These are phyloP conservation scores for Fulmarus glacialis DNA, from an alignment of 2,113 vertebrate species.

Conservation along the genomic window DNA sequence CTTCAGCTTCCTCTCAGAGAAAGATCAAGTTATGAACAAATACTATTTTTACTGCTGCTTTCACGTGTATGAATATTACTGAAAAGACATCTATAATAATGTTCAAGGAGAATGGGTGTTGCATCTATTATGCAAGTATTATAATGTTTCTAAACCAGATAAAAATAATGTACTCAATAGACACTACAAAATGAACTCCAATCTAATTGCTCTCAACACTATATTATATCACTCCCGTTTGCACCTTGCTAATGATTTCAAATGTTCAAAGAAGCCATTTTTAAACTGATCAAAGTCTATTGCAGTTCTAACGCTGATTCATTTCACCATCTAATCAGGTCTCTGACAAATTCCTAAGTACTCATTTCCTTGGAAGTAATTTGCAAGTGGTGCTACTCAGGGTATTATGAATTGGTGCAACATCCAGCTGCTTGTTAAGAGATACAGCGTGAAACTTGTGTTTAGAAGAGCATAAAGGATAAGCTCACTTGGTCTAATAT, in stretches of 20 bases:
- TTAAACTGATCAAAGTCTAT: conserved; percentile 55
- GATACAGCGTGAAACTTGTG: not conserved
- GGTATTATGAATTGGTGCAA: not conserved
- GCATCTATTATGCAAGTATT: conserved; percentile 37
- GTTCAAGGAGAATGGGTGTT: conserved; percentile 32
- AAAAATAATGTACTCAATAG: conserved; percentile 52
- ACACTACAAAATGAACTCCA: conserved; percentile 21
- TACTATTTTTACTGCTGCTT: conserved; percentile 20
- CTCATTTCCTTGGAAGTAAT: conserved; percentile 54
- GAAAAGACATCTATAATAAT: not conserved
- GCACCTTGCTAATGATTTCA: conserved; percentile 61
- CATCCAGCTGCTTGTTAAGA: not conserved
- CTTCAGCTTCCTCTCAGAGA: not conserved
- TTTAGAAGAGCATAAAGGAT: not conserved
- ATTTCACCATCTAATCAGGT: conserved; percentile 60
- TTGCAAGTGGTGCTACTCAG: not conserved
- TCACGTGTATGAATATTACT: not conserved
- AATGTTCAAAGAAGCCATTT: conserved; percentile 45
- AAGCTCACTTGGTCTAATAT: not conserved
- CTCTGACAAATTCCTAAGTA: conserved; percentile 41
- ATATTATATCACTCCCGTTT: conserved; percentile 44
- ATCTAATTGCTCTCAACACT: conserved; percentile 26
- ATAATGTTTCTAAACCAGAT: conserved; percentile 56
- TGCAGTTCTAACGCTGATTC: conserved; percentile 49
- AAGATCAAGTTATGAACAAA: conserved; percentile 17